Percentiles rank a stretch among this genome's conserved stretches.
Conservation (phyloP, 2,113 vertebrate genomes). For the Rhinolophus ferrumequinum region DNA sequence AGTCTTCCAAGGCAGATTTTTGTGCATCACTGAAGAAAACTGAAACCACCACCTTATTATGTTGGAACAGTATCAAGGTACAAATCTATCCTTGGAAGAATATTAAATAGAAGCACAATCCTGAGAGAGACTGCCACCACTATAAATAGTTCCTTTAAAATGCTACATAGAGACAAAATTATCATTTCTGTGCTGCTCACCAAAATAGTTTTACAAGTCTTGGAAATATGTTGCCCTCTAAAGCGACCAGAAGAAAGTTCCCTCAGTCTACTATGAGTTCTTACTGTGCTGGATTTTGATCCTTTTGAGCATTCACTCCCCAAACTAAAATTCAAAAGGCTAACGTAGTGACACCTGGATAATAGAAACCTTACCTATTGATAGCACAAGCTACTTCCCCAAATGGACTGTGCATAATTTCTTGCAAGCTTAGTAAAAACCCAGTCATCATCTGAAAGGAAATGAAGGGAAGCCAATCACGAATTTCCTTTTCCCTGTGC, state of each 20-base stretch:
- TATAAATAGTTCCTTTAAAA: conserved; percentile 1
- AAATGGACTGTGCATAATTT: conserved; percentile 72
- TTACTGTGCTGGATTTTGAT: conserved; percentile 9
- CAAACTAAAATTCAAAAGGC: conserved; percentile 55
- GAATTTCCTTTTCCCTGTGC: conserved; percentile 70
- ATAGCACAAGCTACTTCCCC: conserved; percentile 69
- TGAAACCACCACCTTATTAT: conserved; percentile 8
- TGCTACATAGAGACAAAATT: conserved; percentile 36
- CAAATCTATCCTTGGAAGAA: not conserved
- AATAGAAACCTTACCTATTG: conserved; percentile 73
- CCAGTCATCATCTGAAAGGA: conserved; percentile 68
- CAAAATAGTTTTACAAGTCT: conserved; percentile 28
- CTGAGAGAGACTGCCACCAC: not conserved
- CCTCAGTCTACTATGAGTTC: not conserved
- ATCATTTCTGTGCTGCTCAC: conserved; percentile 48
- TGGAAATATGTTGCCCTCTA: not conserved
- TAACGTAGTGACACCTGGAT: conserved; percentile 48
- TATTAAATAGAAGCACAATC: conserved; percentile 44
- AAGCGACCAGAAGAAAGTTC: not conserved
- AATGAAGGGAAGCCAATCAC: conserved; percentile 72
- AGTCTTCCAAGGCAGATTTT: not conserved
- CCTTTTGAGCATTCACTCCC: not conserved
- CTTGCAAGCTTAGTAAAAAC: conserved; percentile 73
- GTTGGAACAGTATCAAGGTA: conserved; percentile 18
- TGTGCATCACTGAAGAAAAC: conserved; percentile 7